phyloP scores from a whole-genome alignment of 2,797 vertebrate genomes.

The Poecilia velifera region DNA sequence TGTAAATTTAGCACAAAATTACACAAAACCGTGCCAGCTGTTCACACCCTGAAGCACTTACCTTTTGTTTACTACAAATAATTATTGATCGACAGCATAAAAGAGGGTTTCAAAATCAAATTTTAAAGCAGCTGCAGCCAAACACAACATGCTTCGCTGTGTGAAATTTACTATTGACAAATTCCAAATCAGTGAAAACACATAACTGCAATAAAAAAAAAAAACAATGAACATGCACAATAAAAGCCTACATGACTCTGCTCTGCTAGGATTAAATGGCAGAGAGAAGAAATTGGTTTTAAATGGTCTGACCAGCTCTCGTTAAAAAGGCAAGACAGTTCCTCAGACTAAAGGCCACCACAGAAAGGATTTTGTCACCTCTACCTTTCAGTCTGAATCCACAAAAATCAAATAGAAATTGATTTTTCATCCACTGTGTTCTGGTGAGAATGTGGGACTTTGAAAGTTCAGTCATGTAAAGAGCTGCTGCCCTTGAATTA shows the following conservation, averaged over 20 bases:
- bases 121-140: background rate
- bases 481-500: background rate
- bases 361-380: background rate
- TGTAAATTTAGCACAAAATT: background rate
- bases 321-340: background rate
- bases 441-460: background rate
- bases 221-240: background rate
- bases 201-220: background rate
- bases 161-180: background rate
- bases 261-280: background rate
- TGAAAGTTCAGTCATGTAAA: background rate
- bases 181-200: background rate
- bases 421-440: background rate
- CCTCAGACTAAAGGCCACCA: background rate
- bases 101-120: background rate
- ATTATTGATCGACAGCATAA: background rate
- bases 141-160: background rate
- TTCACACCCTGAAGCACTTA: background rate
- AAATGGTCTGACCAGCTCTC: background rate
- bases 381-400: background rate
- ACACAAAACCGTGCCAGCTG: background rate
- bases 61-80: background rate
- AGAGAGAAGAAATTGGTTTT: background rate
- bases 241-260: background rate
- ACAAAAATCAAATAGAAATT: background rate